Conservation (phyloP, 2,888 invertebrate species). For the Keiferia lycopersicella region DNA sequence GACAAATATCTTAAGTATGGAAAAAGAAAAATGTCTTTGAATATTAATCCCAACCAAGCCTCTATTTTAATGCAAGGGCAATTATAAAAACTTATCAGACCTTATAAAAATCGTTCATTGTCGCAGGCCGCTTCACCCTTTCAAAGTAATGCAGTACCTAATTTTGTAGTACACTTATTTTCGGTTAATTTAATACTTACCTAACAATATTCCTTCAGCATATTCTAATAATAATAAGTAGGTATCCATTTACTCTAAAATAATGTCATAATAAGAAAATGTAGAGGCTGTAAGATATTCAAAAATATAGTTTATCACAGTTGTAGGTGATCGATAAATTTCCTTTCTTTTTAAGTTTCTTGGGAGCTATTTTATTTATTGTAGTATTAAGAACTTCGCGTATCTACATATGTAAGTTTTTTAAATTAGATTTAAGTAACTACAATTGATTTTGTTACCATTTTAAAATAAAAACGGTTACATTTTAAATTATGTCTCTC, state of each 20-base stretch:
- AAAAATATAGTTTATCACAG: background rate
- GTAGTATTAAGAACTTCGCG: constrained; percentile 38
- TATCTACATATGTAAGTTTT: background rate
- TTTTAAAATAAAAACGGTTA: constrained; percentile 36
- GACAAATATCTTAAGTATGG: no score
- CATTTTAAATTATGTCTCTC: background rate
- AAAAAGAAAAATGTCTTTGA: no score
- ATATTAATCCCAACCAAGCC: no score
- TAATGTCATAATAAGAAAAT: background rate
- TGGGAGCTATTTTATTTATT: constrained; percentile 63
- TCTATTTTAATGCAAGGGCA: no score
- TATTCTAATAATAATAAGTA: background rate
- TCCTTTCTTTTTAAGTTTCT: constrained; percentile 32
- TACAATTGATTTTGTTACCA: constrained; percentile 55
- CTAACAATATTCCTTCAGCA: background rate
- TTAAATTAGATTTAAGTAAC: constrained; percentile 35
- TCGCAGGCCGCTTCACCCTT: background rate
- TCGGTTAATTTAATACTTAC: no score
- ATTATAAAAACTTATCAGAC: no score
- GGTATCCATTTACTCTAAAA: background rate
- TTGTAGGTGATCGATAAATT: background rate
- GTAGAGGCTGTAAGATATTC: constrained; percentile 37
- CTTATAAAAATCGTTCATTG: no score
- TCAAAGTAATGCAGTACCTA: background rate
- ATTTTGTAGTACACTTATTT: background rate